Percentiles rank a stretch among this genome's conserved stretches.
Evolutionary conservation across 1,140 invertebrate genomes (phyloP).

Genomic region (Melipona quadrifasciata): DNA sequence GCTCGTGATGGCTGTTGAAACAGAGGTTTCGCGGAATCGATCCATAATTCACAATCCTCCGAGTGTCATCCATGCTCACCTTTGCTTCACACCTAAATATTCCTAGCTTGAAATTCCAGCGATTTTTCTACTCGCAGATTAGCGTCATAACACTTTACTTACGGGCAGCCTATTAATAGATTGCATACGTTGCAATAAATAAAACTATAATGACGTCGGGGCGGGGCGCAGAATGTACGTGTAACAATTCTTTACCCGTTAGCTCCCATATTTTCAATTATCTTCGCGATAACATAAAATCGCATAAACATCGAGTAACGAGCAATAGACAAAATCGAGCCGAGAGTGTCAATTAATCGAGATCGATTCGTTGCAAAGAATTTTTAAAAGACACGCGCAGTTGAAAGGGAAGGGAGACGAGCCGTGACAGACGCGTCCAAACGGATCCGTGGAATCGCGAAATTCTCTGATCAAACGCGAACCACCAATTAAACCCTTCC

Average conservation of each 20-base stretch:
- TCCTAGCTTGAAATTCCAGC: background rate
- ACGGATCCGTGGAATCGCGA: background rate
- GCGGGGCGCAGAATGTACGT: too few relatives aligned
- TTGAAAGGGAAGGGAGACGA: background rate
- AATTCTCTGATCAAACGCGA: conserved; percentile 3
- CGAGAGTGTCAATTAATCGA: background rate
- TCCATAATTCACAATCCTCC: conserved; percentile 59
- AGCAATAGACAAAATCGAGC: too few relatives aligned
- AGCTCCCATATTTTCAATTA: too few relatives aligned
- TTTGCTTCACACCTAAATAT: background rate
- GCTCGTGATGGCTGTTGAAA: conserved; percentile 72
- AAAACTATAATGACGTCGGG: too few relatives aligned
- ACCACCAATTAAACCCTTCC: conserved; percentile 37
- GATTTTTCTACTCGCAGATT: too few relatives aligned
- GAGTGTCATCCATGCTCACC: background rate
- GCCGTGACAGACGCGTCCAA: background rate
- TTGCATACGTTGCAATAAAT: too few relatives aligned
- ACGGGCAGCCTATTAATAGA: too few relatives aligned
- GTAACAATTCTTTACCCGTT: too few relatives aligned
- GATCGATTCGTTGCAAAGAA: background rate
- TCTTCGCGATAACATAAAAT: too few relatives aligned
- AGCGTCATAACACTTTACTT: too few relatives aligned
- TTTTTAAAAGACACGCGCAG: background rate
- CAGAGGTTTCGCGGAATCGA: conserved; percentile 77
- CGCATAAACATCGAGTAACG: too few relatives aligned